Percentiles rank a stretch among this genome's conserved stretches.
Evolutionary conservation across 2,888 invertebrate species (phyloP).

Genomic region (Palloptera scutellata): DNA sequence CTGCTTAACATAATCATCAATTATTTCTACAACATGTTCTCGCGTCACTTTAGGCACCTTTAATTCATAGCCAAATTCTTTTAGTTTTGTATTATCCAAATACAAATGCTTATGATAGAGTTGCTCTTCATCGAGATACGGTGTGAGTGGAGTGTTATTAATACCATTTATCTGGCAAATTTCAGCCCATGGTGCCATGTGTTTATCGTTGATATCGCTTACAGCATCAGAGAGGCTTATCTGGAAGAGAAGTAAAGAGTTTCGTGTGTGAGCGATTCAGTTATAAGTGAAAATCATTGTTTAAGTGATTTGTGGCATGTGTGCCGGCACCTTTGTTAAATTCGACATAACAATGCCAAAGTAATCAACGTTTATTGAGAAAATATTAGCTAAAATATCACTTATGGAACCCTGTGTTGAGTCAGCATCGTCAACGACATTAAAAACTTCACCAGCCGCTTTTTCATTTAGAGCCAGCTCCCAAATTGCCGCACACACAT

Average conservation of each 20-base stretch:
- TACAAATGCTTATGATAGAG: slow-evolving; percentile 82
- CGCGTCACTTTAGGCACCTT: slow-evolving; percentile 71
- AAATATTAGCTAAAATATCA: slow-evolving; percentile 80
- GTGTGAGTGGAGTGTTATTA: slow-evolving; percentile 86
- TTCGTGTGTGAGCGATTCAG: no score
- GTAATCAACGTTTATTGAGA: slow-evolving; percentile 86
- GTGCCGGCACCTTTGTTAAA: slow-evolving; percentile 75
- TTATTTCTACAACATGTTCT: slow-evolving; percentile 72
- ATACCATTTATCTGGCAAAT: slow-evolving; percentile 79
- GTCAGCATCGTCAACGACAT: slow-evolving; percentile 83
- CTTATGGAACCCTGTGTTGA: slow-evolving; percentile 88
- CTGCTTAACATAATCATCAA: slow-evolving; percentile 83
- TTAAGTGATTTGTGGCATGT: neutral
- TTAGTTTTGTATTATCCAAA: slow-evolving; percentile 75
- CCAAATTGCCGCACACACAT: slow-evolving; percentile 86
- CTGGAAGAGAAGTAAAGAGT: slow-evolving; percentile 67
- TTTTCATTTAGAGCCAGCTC: slow-evolving; percentile 69
- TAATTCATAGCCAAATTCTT: slow-evolving; percentile 69
- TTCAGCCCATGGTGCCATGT: slow-evolving; percentile 90
- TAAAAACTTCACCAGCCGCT: slow-evolving; percentile 73
- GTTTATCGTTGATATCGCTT: slow-evolving; percentile 93
- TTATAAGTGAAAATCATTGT: no score
- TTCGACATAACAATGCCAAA: slow-evolving; percentile 84
- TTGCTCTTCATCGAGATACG: slow-evolving; percentile 84
- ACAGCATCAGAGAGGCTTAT: slow-evolving; percentile 80